phyloP scores from a whole-genome alignment of 2,113 vertebrate species.

The Dolichallabes microphthalmus region DNA sequence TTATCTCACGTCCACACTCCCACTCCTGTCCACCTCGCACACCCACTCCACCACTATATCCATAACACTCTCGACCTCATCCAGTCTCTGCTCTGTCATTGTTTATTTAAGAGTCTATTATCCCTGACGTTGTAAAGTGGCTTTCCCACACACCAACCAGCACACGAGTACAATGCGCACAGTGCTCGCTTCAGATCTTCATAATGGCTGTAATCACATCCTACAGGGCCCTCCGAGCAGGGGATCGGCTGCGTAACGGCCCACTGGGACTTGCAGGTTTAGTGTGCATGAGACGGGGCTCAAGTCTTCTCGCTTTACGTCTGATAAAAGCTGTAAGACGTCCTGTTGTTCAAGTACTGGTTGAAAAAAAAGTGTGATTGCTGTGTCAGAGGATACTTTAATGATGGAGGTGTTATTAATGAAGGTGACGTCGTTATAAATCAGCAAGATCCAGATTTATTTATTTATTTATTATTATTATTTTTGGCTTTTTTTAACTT shows the following conservation, averaged over 20 bases:
- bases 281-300: neutral
- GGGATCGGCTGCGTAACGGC: conserved; percentile 9
- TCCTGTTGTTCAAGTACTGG: neutral
- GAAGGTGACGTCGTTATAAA: neutral
- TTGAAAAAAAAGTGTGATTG: neutral
- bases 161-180: neutral
- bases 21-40: neutral
- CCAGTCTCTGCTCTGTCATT: neutral
- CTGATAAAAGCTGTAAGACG: neutral
- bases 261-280: conserved; percentile 36
- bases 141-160: conserved; percentile 15
- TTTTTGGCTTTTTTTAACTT: neutral
- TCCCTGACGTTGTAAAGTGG: neutral
- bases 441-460: neutral
- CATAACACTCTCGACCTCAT: neutral
- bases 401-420: neutral
- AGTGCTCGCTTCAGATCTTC: conserved; percentile 16
- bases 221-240: conserved; percentile 3
- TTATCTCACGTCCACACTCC: neutral
- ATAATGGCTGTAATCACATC: conserved; percentile 49
- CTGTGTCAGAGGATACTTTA: neutral
- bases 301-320: neutral
- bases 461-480: too few relatives aligned
- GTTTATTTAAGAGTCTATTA: conserved; percentile 26
- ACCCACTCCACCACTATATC: neutral